Evolutionary conservation across 1,140 invertebrate genomes (phyloP), one percentile per base, ranked within the genome.

Genomic region (Sycobia sp.): DNA sequence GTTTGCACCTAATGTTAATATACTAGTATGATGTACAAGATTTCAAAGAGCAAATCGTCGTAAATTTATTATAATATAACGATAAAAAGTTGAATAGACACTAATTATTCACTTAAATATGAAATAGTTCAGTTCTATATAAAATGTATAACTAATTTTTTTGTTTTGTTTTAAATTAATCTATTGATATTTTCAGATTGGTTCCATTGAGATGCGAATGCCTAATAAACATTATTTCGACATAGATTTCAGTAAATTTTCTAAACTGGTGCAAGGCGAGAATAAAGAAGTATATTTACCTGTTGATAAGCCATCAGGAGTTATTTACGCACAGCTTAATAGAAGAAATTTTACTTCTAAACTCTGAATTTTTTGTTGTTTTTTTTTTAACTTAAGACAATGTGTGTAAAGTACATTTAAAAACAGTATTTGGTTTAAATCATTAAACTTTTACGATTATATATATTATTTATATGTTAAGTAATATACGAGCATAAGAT

Each of bases 181-280:
- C 14, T 16, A 4, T 32, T 50, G 1, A 32, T 22, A 44, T 36
- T 76, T 78, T 47, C 80, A 89, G 84, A 86, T 91, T 38, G 75
- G 78, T 0, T 84, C 85, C 67, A 88, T 92, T 27, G 86, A 87
- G 59, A 91, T 91, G 84, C 82, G 83, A 55, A 88, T 92, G 86
- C 90, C 91, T 0, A 92, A 92, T 72, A 91, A 89, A 69, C 91
- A 92, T 75, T 91, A 91, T 71, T 86, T 89, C 65, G 85, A 86
- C 55, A 83, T 91, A 16, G 89, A 92, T 73, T 83, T 91, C 36
- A 86, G 86, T 20, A 88, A 88, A 66, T 91, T 91, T 75, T 79
- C 84, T 3, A 83, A 84, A 18, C 71, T 89, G 13, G 85, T 85
- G 3, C 82, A 85, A 4, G 84, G 83, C 0, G 78, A 82, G 8